Evolutionary conservation across 2,113 vertebrate genomes (phyloP), one percentile per base, ranked within the genome.

Genomic region (Zosterops pallidus): DNA sequence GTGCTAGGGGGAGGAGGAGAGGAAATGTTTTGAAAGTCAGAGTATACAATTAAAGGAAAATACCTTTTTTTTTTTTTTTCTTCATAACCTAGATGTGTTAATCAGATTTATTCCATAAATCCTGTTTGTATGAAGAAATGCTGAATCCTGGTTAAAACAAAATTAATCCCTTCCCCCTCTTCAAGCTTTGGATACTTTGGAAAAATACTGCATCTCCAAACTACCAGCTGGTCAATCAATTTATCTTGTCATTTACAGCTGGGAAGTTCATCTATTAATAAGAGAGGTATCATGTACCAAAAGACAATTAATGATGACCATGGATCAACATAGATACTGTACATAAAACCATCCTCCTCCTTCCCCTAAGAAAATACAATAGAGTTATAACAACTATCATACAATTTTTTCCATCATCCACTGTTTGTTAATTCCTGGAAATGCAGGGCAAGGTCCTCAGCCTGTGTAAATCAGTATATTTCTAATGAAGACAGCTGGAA

Each of bases 171-270:
- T 59, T 83, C 90, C 44, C 49, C 57, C 77, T 55, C 72, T 78
- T 82, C 71, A 80, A 74, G 77, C 57, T 93, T 93, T 83, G 76
- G 42, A n/a, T 74, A 76, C 31, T 96, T 97, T 76, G 72, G 62
- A 92, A 70, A 89, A 94, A 97, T 90, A 77, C 47, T 75, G 49
- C 69, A 74, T 93, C 84, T 92, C 70, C 59, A 78, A 89, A 89
- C 49, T 90, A 89, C 89, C 97, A 97, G 92, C 89, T 97, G 96
- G 95, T 79, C 93, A 94, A 95, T 95, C 94, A 92, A 96, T 97
- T 97, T 94, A 87, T 92, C 86, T 93, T 94, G 96, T 94, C 93
- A 93, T 93, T 96, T 96, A 94, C 85, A 93, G 84, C 95, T 94
- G 90, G 92, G 79, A 95, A 96, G 80, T 94, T 96, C 65, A 91